Evolutionary conservation across 1,140 invertebrate species (phyloP).

Genomic region (Leptinotarsa defecta): DNA sequence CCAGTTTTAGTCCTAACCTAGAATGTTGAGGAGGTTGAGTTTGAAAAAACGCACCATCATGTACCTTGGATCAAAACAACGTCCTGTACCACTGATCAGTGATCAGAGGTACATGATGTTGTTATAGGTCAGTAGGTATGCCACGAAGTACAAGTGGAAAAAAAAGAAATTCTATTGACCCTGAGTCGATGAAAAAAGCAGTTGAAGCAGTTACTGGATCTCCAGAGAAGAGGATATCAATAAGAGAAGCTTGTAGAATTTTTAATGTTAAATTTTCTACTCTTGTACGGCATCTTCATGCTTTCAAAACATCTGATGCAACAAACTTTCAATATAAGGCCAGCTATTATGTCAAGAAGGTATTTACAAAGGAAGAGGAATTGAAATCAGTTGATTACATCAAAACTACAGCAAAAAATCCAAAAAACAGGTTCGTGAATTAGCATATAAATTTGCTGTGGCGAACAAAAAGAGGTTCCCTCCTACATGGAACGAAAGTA

Average conservation of each 20-base stretch:
- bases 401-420: conserved; percentile 13
- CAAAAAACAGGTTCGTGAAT: no score
- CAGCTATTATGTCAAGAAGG: background rate
- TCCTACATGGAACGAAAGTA: background rate
- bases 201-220: background rate
- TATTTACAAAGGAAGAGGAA: conserved; percentile 23
- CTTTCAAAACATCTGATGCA: background rate
- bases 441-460: no score
- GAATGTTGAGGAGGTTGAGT: no score
- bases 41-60: no score
- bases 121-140: background rate
- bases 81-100: no score
- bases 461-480: no score
- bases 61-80: no score
- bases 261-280: background rate
- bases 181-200: background rate
- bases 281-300: background rate
- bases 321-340: background rate
- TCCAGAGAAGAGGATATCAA: background rate
- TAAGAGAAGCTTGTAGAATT: background rate
- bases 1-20: no score
- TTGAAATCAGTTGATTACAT: conserved; percentile 19
- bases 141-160: background rate
- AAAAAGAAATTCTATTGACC: background rate
- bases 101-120: background rate